Conservation (phyloP, 1,140 invertebrate genomes). For the Aphis craccivora region DNA sequence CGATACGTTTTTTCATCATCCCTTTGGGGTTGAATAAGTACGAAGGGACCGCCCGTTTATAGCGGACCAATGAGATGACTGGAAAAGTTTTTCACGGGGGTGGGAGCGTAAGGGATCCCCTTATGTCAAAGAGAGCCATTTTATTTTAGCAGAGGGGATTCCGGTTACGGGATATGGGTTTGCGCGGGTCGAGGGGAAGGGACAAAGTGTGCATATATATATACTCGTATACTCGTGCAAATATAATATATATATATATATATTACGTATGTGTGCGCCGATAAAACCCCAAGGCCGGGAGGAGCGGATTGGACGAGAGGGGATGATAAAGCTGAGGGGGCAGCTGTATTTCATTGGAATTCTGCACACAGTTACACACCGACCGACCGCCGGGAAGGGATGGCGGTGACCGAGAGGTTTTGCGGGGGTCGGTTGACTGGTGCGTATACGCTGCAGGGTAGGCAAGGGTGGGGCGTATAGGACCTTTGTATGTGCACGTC, state of each 20-base stretch:
- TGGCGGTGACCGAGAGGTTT: constrained; percentile 36
- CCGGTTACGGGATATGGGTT: neutral
- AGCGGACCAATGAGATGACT: constrained; percentile 50
- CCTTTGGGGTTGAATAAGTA: constrained; percentile 54
- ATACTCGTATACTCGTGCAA: neutral
- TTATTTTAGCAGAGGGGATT: constrained; percentile 33
- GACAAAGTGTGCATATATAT: constrained; percentile 35
- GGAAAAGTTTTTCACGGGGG: constrained; percentile 54
- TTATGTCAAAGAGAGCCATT: constrained; percentile 58
- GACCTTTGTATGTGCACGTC: constrained; percentile 53
- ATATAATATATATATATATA: constrained; percentile 18
- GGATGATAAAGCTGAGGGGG: constrained; percentile 17
- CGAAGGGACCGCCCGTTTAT: constrained; percentile 53
- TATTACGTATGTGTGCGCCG: neutral
- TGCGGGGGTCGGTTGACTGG: neutral
- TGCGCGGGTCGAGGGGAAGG: neutral
- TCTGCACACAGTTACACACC: constrained; percentile 34
- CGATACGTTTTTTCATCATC: constrained; percentile 49
- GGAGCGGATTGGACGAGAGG: neutral
- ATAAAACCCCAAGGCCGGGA: constrained; percentile 37
- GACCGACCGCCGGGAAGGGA: constrained; percentile 1
- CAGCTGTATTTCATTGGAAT: constrained; percentile 54
- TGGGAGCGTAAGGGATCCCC: constrained; percentile 50
- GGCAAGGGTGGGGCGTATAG: neutral
- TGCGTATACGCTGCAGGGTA: too few relatives aligned